Percentiles rank a stretch among this genome's conserved stretches.
Evolutionary conservation across 2,888 invertebrate species (phyloP).

Genomic region (Pteria penguin): DNA sequence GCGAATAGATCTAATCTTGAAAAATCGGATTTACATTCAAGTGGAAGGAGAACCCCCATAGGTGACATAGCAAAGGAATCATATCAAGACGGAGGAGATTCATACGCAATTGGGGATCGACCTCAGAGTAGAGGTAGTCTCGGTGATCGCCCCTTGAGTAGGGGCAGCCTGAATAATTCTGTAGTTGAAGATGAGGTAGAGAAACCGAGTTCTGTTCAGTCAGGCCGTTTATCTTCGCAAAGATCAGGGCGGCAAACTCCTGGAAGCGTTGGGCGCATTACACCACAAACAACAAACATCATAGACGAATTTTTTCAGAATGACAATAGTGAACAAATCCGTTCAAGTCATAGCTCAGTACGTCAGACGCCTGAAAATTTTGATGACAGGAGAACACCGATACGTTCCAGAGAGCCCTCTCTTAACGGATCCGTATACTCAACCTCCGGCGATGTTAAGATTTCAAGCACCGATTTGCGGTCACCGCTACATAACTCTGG

Average conservation of each 20-base stretch:
- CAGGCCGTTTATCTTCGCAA: constrained; percentile 31
- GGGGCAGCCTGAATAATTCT: constrained; percentile 29
- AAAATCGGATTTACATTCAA: constrained; percentile 39
- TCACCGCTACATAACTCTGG: constrained; percentile 40
- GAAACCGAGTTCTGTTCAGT: constrained; percentile 31
- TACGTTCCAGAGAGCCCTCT: constrained; percentile 19
- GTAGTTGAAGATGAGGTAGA: constrained; percentile 53
- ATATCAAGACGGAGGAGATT: constrained; percentile 56
- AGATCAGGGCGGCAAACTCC: constrained; percentile 28
- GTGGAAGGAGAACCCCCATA: constrained; percentile 61
- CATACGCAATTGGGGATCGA: constrained; percentile 1
- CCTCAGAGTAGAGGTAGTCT: constrained; percentile 14
- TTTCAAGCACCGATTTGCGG: constrained; percentile 23
- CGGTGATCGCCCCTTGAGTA: not conserved
- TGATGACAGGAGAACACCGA: constrained; percentile 30
- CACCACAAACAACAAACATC: not conserved
- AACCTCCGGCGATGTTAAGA: constrained; percentile 43
- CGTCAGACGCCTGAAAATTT: constrained; percentile 46
- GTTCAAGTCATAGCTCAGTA: constrained; percentile 51
- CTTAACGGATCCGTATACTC: constrained; percentile 47
- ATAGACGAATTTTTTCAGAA: constrained; percentile 4
- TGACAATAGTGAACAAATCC: not conserved
- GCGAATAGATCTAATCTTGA: constrained; percentile 40
- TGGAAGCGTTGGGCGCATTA: constrained; percentile 35
- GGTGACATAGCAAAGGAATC: constrained; percentile 63